Evolutionary conservation across 1,140 invertebrate genomes (phyloP).

Genomic region (Belonocnema kinseyi): DNA sequence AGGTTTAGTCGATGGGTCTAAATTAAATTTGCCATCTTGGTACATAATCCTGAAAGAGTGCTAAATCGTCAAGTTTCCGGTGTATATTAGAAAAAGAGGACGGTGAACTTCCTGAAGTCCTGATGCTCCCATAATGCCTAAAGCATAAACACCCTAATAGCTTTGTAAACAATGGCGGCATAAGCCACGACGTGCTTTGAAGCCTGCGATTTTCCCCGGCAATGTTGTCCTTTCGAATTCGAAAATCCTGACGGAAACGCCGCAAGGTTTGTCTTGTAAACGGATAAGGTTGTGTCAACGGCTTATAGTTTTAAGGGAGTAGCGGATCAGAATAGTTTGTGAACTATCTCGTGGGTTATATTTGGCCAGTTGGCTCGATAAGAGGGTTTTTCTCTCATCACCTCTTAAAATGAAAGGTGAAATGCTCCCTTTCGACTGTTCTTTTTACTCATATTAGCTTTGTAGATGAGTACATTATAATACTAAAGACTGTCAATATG

Average conservation of each 20-base stretch:
- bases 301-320: conserved; percentile 68
- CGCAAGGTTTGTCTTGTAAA: conserved; percentile 73
- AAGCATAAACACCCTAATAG: conserved; percentile 73
- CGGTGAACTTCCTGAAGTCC: background rate
- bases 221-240: conserved; percentile 55
- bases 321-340: conserved; percentile 51
- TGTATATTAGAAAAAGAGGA: conserved; percentile 41
- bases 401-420: conserved; percentile 38
- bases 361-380: conserved; percentile 71
- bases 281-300: conserved; percentile 74
- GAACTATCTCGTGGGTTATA: conserved; percentile 62
- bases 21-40: conserved; percentile 31
- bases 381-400: conserved; percentile 13
- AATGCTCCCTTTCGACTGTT: conserved; percentile 17
- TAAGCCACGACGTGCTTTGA: conserved; percentile 61
- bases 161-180: conserved; percentile 68
- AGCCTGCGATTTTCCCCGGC: conserved; percentile 61
- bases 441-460: conserved; percentile 12
- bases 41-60: conserved; percentile 40
- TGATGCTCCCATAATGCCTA: conserved; percentile 60
- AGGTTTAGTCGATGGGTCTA: conserved; percentile 12
- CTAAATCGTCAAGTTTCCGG: conserved; percentile 49
- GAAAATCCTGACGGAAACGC: conserved; percentile 68
- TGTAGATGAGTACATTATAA: conserved; percentile 11
- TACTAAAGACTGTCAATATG: conserved; percentile 10